A percentile compares a stretch with the other conserved stretches of the same genome.
Conservation (phyloP, 2,888 invertebrate species). For the Dynastes hyllus region DNA sequence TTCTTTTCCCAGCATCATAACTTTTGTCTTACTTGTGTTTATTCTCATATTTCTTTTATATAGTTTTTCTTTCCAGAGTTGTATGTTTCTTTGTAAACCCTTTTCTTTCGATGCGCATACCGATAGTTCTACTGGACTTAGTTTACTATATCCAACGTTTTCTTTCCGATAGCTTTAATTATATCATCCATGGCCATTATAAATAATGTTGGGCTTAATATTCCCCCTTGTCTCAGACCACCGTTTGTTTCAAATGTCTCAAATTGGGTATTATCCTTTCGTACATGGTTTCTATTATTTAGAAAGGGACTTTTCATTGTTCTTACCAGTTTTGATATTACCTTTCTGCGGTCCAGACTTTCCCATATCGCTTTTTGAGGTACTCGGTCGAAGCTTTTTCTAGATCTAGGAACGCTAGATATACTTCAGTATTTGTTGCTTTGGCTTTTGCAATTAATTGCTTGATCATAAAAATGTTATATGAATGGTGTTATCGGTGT, state of each 20-base stretch:
- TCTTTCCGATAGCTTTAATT: too few species aligned
- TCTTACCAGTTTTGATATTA: neutral
- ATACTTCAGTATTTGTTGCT: neutral
- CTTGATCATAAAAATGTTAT: neutral
- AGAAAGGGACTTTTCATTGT: neutral
- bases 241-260: neutral
- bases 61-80: too few species aligned
- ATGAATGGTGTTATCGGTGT: too few species aligned
- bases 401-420: neutral
- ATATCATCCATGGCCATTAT: too few species aligned
- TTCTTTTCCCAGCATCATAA: too few species aligned
- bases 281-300: neutral
- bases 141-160: too few species aligned
- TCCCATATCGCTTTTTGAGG: neutral
- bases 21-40: too few species aligned
- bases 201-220: neutral
- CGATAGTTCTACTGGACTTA: too few species aligned
- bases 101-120: too few species aligned
- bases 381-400: neutral
- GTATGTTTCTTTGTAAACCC: too few species aligned
- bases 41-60: too few species aligned
- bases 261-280: neutral
- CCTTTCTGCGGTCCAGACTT: neutral
- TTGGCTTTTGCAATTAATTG: neutral
- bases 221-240: slow-evolving; percentile 2